Base-by-base conservation (phyloP, 2,888 invertebrate genomes). In the Calephelis perditalis region DNA sequence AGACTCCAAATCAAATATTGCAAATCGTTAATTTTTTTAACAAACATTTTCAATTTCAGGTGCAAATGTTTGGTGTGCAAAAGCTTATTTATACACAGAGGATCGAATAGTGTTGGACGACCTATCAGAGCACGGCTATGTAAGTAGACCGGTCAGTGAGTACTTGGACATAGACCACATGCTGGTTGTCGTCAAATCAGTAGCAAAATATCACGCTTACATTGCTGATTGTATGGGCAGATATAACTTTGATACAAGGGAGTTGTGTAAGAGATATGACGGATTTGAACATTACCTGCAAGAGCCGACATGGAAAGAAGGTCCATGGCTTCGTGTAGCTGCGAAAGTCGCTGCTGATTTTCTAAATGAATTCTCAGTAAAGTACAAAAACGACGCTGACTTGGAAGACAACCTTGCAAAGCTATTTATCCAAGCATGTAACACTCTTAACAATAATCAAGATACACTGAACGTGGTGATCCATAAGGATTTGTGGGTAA, bases 91-190 rank as follows among this genome's bases (percentile, higher is more conserved):
- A 12, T 37, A 54, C 9, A 47, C 7, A 35, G 55, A 62, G 4
- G 47, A 56, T 2, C 10, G 58, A 1, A 10, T 62, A 1, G 56
- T 62, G 8, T 37, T 62, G 35, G 12, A n/a, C 5, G 58, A 62
- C 40, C 40, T 62, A 2, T 40, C 58, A 44, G 37, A 58, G 15
- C 15, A 47, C 2, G 58, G 62, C 5, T 62, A 59, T 11, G 2
- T 36, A 15, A 6, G 11, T 5, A 35, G 52, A 35, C 52, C 52
- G 0, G 52, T 54, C 11, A 54, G 52, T 36, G 52, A 54, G 35
- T 54, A 54, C 11, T 54, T 54, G 36, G 52, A 36, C 36, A 11
- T 36, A 35, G 7, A 54, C 7, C 52, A 54, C 36, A 54, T 54
- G 11, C 36, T 54, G 11, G 36, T 54, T 35, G 36, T 35, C 7